A percentile compares a stretch with the other conserved stretches of the same genome.
Conservation (phyloP, 1,140 invertebrate species). For the Brachystomella parvula region DNA sequence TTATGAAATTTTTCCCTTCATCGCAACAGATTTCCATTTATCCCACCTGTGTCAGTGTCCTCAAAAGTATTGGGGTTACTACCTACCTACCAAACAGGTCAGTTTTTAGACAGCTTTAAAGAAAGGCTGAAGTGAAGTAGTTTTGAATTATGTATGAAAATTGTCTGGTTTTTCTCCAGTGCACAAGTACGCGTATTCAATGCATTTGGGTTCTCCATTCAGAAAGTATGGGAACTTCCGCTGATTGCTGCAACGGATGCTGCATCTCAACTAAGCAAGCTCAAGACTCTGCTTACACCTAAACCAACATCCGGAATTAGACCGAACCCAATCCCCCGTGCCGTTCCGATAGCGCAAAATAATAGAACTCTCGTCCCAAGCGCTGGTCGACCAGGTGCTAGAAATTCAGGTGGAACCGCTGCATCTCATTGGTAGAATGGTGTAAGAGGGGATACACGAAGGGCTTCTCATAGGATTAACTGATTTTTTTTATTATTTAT, state of each 20-base stretch:
- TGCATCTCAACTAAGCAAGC: background rate
- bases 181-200: conserved; percentile 24
- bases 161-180: conserved; percentile 14
- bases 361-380: background rate
- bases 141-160: no score
- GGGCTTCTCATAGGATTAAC: background rate
- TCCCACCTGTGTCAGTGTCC: conserved; percentile 26
- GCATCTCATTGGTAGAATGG: background rate
- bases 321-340: background rate
- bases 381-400: background rate
- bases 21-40: conserved; percentile 23
- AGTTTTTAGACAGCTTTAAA: background rate
- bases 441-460: background rate
- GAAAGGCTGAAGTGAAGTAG: background rate
- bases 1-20: conserved; percentile 24
- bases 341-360: background rate
- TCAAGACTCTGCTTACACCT: conserved; percentile 17
- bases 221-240: conserved; percentile 24
- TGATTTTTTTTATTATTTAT: no score
- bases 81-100: conserved; percentile 29
- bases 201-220: conserved; percentile 24
- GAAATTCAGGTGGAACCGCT: background rate
- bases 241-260: conserved; percentile 25
- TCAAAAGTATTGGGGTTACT: conserved; percentile 17
- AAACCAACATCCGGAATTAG: background rate